Percentiles rank a stretch among this genome's conserved stretches.
phyloP scores from a whole-genome alignment of 2,888 invertebrate genomes.

The Eilema griseolum region DNA sequence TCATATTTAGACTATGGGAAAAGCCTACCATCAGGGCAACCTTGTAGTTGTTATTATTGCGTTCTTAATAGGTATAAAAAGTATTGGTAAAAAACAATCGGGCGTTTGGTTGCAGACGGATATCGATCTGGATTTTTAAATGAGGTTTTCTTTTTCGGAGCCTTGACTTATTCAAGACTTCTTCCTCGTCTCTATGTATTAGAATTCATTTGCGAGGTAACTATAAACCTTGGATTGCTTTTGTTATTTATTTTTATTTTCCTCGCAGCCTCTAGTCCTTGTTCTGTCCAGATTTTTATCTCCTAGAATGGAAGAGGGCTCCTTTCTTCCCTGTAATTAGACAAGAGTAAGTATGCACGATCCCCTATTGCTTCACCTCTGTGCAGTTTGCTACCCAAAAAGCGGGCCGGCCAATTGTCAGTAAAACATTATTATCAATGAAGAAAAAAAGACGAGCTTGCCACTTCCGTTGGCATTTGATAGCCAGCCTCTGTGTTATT shows the following conservation, averaged over 20 bases:
- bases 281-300: neutral
- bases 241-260: no score
- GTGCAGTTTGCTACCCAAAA: neutral
- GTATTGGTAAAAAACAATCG: no score
- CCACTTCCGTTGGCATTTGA: neutral
- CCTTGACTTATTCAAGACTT: no score
- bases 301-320: neutral
- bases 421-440: neutral
- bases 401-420: neutral
- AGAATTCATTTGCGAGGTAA: no score
- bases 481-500: constrained; percentile 16
- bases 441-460: neutral
- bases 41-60: no score
- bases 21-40: neutral
- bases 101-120: no score
- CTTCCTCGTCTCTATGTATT: no score
- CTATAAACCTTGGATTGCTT: no score
- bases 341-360: neutral
- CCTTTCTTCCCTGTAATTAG: neutral
- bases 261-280: neutral
- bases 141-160: no score
- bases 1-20: neutral
- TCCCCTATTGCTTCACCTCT: neutral
- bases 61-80: no score
- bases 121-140: no score